Percentiles rank a stretch among this genome's conserved stretches.
These are phyloP conservation scores for Amitus sp. DNA, from an alignment of 2,888 invertebrate species.

Conservation along the genomic window DNA sequence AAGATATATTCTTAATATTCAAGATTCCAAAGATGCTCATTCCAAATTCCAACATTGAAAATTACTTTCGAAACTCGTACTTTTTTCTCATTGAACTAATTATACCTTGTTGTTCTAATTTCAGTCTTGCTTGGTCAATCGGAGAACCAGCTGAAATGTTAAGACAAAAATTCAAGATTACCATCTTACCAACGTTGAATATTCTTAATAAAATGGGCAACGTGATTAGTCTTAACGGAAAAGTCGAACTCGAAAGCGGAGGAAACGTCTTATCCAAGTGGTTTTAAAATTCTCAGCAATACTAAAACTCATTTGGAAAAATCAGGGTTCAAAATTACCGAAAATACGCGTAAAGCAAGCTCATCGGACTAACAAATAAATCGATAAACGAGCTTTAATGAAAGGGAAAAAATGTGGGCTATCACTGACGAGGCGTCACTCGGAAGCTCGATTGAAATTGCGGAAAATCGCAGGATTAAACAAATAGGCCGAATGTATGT, in stretches of 20 bases:
- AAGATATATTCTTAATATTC: too few species aligned
- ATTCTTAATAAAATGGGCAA: slow-evolving; percentile 39
- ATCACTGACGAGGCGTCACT: not conserved
- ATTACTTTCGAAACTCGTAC: too few species aligned
- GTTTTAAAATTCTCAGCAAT: slow-evolving; percentile 25
- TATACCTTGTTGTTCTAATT: not conserved
- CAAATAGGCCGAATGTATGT: slow-evolving; percentile 2
- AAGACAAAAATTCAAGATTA: slow-evolving; percentile 41
- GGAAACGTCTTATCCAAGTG: slow-evolving; percentile 37
- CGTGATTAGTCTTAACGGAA: slow-evolving; percentile 36
- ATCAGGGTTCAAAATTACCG: too few species aligned
- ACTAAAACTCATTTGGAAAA: not conserved
- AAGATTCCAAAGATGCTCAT: too few species aligned
- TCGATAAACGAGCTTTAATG: not conserved
- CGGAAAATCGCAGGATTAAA: not conserved
- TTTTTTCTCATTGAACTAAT: too few species aligned
- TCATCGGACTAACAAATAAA: too few species aligned
- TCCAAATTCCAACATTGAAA: too few species aligned
- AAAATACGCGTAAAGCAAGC: too few species aligned
- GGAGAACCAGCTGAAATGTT: slow-evolving; percentile 33
- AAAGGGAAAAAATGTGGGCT: not conserved
- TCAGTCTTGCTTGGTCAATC: slow-evolving; percentile 42
- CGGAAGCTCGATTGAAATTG: slow-evolving; percentile 11
- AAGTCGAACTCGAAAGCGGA: slow-evolving; percentile 39
- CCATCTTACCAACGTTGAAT: slow-evolving; percentile 40